Conservation (phyloP, 2,113 vertebrate genomes). For the Istiophorus platypterus region DNA sequence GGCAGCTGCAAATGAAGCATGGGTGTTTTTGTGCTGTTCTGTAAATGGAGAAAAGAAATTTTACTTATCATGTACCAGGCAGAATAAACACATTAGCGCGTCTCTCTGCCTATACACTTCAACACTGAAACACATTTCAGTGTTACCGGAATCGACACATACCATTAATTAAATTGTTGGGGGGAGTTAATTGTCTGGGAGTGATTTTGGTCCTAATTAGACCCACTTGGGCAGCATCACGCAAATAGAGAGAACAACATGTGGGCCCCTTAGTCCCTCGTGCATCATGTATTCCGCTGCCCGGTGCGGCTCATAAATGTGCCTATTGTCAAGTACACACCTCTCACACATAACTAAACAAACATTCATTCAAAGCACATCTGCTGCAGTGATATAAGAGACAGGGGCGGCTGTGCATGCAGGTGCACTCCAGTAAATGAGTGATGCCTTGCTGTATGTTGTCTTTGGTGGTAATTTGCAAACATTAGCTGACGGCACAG, state of each 20-base stretch:
- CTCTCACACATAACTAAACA: slow-evolving; percentile 28
- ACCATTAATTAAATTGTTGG: too few species aligned
- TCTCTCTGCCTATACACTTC: neutral
- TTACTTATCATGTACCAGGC: slow-evolving; percentile 7
- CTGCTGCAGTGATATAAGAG: slow-evolving; percentile 42
- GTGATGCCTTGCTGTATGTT: neutral
- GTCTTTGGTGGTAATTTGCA: slow-evolving; percentile 50
- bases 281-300: slow-evolving; percentile 16
- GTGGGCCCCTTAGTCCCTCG: slow-evolving; percentile 22
- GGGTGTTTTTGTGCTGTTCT: neutral
- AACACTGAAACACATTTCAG: slow-evolving; percentile 29
- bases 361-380: slow-evolving; percentile 59
- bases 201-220: slow-evolving; percentile 59
- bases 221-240: slow-evolving; percentile 37
- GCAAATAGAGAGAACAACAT: slow-evolving; percentile 24
- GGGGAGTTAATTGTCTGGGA: slow-evolving; percentile 28
- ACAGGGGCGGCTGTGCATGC: neutral
- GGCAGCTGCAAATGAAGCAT: neutral
- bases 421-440: slow-evolving; percentile 49
- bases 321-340: slow-evolving; percentile 43
- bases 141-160: too few species aligned
- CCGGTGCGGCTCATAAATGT: slow-evolving; percentile 24
- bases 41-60: neutral
- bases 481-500: slow-evolving; percentile 36
- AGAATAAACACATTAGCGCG: neutral